Evolutionary conservation across 1,140 invertebrate genomes (phyloP), one percentile per base, ranked within the genome.

Genomic region (Solenopsis invicta): DNA sequence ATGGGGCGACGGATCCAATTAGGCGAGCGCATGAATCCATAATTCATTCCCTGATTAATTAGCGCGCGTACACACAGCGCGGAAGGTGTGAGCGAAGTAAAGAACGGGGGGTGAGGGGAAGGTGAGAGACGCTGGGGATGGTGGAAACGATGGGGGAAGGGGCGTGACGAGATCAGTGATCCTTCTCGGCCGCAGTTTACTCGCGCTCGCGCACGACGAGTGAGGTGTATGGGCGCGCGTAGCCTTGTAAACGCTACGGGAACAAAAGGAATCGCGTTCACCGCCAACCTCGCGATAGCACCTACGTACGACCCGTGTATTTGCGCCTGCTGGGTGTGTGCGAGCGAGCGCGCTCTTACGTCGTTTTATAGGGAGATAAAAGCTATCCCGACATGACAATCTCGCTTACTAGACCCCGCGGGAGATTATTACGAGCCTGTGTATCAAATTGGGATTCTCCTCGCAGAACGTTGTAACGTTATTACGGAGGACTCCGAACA

Each of bases 11-110:
- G 88, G 86, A 87, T 93, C 92, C 92, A 93, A 93, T 93, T 93
- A 93, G 91, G 76, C 90, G 85, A 87, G 45, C 87, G 87, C 72
- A 80, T 78, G 88, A 91, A 93, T 92, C 92, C 92, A 93, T 93
- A 93, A 93, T 93, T 92, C 92, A 92, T 92, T 89, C 87, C 41
- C 87, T 93, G 92, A 93, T 93, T 93, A 92, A 93, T 93, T 93
- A 93, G 91, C 91, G 80, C 81, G 86, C 76, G 89, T 90, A 89
- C 72, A 50, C 75, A 50, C 61, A 76, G 21, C 29, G 62, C 29
- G 52, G 89, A 76, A 77, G 21, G 56, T 18, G 59, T 24, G 54
- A 41, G 34, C 52, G 56, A 45, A 85, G 64, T 45, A 18, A 48
- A 54, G 45, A 50, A 24, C 24, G 56, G 45, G 0, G 29, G 56